These are phyloP conservation scores for Ephydatia muelleri DNA, from an alignment of 37 sponge, comb jelly and placozoan species.

Conservation along the genomic window DNA sequence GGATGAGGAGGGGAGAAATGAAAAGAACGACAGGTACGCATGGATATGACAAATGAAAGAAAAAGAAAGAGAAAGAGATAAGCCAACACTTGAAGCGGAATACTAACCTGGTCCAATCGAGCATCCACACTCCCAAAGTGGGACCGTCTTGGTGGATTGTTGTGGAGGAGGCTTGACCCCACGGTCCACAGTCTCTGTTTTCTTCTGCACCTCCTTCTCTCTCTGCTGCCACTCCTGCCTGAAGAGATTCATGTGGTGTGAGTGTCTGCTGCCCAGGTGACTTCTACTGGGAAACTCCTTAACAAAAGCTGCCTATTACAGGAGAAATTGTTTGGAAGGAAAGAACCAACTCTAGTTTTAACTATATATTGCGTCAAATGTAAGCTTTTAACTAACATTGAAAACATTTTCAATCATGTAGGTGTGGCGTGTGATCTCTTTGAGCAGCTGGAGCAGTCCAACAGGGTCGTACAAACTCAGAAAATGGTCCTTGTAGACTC, in stretches of 20 bases:
- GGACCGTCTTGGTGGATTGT: neutral
- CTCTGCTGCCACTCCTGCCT: constrained; percentile 8
- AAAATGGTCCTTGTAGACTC: constrained; percentile 32
- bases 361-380: neutral
- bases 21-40: neutral
- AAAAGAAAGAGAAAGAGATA: neutral
- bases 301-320: constrained; percentile 19
- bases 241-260: neutral
- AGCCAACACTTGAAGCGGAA: neutral
- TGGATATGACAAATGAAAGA: too few relatives aligned
- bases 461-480: constrained; percentile 59
- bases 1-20: neutral
- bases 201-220: constrained; percentile 27
- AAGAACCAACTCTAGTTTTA: neutral
- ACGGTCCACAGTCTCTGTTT: neutral
- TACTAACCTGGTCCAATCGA: neutral
- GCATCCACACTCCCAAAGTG: neutral
- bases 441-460: constrained; percentile 61
- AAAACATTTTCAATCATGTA: constrained; percentile 61
- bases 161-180: neutral
- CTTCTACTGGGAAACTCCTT: constrained; percentile 36
- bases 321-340: neutral
- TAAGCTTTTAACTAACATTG: constrained; percentile 20
- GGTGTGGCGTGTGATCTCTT: constrained; percentile 49
- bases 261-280: neutral